Conservation (phyloP, 1,140 invertebrate genomes). For the Bombus balteatus region DNA sequence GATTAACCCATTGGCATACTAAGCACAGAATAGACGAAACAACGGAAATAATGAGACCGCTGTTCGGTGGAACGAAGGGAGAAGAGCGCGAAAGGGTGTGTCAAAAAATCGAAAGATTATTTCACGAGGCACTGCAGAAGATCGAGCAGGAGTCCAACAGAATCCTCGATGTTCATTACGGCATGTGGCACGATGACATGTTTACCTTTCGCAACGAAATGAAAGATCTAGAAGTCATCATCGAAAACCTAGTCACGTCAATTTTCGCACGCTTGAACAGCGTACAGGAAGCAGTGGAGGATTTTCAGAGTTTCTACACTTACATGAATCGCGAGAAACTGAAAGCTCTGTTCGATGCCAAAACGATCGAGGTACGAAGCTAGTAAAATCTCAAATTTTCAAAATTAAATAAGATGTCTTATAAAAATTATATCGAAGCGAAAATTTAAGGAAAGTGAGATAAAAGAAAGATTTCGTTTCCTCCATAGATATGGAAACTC, state of each 20-base stretch:
- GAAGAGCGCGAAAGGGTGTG: slow-evolving; percentile 88
- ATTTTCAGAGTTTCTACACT: slow-evolving; percentile 86
- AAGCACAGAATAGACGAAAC: slow-evolving; percentile 85
- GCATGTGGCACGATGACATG: slow-evolving; percentile 90
- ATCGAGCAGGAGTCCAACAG: slow-evolving; percentile 85
- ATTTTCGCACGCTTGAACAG: slow-evolving; percentile 88
- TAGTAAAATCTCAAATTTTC: not conserved
- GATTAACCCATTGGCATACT: not conserved
- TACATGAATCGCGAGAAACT: slow-evolving; percentile 88
- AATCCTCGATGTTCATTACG: slow-evolving; percentile 88
- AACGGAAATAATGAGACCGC: slow-evolving; percentile 84
- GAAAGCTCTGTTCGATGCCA: slow-evolving; percentile 85
- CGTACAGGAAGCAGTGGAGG: slow-evolving; percentile 87
- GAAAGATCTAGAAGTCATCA: slow-evolving; percentile 87
- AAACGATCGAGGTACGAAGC: slow-evolving; percentile 62
- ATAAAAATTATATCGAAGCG: no score
- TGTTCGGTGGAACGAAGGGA: slow-evolving; percentile 87
- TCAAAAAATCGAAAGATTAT: slow-evolving; percentile 89
- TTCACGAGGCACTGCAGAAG: slow-evolving; percentile 86
- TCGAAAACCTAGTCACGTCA: slow-evolving; percentile 88
- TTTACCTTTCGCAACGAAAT: slow-evolving; percentile 86
- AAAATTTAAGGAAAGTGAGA: no score
- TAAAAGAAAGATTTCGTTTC: not conserved
- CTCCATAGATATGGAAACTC: slow-evolving; percentile 87
- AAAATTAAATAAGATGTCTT: not conserved